Conservation (phyloP, 2,888 invertebrate species). For the Arge pagana region DNA sequence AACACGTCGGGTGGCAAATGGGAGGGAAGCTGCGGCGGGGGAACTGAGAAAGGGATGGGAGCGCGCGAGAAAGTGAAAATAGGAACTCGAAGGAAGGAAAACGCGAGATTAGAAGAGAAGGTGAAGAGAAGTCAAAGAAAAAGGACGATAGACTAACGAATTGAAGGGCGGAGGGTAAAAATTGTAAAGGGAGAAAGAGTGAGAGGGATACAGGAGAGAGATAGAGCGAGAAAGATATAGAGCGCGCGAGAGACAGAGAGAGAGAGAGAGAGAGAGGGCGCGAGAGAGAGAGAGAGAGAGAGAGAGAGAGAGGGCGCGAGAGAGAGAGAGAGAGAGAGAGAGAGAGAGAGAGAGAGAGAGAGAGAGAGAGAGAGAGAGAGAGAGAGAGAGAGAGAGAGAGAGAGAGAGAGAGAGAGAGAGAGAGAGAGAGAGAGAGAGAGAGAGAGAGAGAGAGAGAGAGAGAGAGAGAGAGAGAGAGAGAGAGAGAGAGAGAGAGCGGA, state of each 20-base stretch:
- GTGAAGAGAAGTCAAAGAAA: too few species aligned
- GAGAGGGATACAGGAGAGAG: not conserved
- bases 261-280: constrained; percentile 4
- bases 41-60: not conserved
- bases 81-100: not conserved
- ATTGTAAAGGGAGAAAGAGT: not conserved
- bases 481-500: constrained; percentile 5
- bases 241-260: not conserved
- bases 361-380: not conserved
- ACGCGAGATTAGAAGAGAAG: not conserved
- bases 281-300: not conserved
- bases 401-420: not conserved
- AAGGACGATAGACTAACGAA: not conserved
- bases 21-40: not conserved
- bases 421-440: not conserved
- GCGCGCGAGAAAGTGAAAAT: not conserved
- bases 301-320: not conserved
- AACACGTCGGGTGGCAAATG: not conserved
- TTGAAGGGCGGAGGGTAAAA: not conserved
- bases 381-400: not conserved
- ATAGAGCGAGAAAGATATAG: too few species aligned
- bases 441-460: not conserved
- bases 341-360: not conserved
- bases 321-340: not conserved
- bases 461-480: not conserved